Percentiles rank a stretch among this genome's conserved stretches.
These are phyloP conservation scores for Smutsia gigantea DNA, from an alignment of 2,797 vertebrate genomes.

Conservation along the genomic window DNA sequence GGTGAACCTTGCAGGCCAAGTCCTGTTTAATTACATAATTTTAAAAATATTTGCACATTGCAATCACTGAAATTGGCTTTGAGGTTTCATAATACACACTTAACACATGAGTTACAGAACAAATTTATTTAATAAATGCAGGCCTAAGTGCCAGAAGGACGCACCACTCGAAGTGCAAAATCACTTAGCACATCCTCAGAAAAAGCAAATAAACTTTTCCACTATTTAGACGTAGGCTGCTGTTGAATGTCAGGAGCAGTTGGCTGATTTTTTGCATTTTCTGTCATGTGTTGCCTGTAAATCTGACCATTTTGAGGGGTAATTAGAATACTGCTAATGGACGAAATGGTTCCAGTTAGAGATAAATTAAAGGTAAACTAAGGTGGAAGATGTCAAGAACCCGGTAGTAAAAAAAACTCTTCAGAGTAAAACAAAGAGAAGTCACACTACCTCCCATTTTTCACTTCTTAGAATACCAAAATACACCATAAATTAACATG, in stretches of 20 bases:
- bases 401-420: conserved; percentile 53
- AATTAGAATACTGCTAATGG: conserved; percentile 53
- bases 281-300: conserved; percentile 53
- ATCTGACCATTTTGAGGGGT: conserved; percentile 52
- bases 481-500: conserved; percentile 50
- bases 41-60: conserved; percentile 90
- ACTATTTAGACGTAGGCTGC: conserved; percentile 66
- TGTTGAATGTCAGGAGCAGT: conserved; percentile 56
- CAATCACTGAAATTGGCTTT: conserved; percentile 85
- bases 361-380: conserved; percentile 63
- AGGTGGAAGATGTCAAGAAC: conserved; percentile 58
- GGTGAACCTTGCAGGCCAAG: conserved; percentile 85
- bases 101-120: conserved; percentile 87
- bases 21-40: conserved; percentile 88
- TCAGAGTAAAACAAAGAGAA: conserved; percentile 64
- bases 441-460: not conserved
- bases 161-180: conserved; percentile 85
- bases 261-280: conserved; percentile 49
- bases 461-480: conserved; percentile 41
- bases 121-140: conserved; percentile 90
- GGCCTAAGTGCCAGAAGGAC: conserved; percentile 86
- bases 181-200: conserved; percentile 84
- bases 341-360: conserved; percentile 60
- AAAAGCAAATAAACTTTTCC: conserved; percentile 86
- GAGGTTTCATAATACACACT: conserved; percentile 88